phyloP scores from a whole-genome alignment of 2,113 vertebrate species.

The Macroglossus sobrinus region DNA sequence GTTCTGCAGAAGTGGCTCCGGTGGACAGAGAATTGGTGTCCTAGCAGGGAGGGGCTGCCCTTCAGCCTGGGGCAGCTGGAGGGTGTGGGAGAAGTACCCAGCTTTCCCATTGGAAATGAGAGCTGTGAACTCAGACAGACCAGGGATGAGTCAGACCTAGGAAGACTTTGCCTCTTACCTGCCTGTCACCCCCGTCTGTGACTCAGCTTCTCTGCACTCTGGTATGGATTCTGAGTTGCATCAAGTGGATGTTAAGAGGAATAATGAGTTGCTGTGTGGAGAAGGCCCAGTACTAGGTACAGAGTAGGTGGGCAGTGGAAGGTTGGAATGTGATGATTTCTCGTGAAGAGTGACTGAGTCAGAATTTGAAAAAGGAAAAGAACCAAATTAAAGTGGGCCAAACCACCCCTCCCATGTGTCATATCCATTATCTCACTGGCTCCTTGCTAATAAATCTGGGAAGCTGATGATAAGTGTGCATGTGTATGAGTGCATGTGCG shows the following conservation, averaged over 20 bases:
- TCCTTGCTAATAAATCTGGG: neutral
- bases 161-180: neutral
- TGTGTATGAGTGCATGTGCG: too few species aligned
- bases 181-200: neutral
- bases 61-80: neutral
- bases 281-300: rapidly evolving
- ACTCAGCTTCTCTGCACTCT: neutral
- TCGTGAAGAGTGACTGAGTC: neutral
- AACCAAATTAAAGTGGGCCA: neutral
- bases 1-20: neutral
- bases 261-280: too few species aligned
- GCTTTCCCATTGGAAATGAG: neutral
- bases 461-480: neutral
- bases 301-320: neutral
- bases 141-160: neutral
- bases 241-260: neutral
- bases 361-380: conserved; percentile 11
- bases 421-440: neutral
- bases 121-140: neutral
- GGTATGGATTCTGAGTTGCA: neutral
- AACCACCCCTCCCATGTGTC: neutral
- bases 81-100: neutral
- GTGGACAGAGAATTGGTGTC: neutral
- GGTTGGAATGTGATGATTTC: neutral
- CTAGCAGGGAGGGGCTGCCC: neutral